A percentile compares a stretch with the other conserved stretches of the same genome.
These are phyloP conservation scores for Alaudala cheleensis DNA, from an alignment of 2,113 vertebrate genomes.

Conservation along the genomic window DNA sequence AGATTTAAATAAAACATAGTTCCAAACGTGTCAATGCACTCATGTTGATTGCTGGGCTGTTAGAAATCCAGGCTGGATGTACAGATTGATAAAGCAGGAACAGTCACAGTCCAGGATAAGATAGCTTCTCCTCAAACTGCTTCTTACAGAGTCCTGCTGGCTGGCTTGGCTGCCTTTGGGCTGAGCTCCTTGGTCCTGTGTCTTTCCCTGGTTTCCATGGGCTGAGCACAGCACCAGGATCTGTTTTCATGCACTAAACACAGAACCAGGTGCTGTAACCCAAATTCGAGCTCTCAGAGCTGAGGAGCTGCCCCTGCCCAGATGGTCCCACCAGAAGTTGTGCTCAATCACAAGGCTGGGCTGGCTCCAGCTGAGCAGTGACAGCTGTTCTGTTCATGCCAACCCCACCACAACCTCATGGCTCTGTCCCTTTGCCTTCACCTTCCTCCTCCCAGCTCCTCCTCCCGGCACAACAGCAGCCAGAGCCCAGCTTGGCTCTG, in stretches of 20 bases:
- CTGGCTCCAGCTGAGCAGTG: not conserved
- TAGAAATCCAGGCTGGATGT: not conserved
- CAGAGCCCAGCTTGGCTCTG: not conserved
- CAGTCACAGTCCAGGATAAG: not conserved
- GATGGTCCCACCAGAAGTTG: not conserved
- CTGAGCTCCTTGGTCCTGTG: rapidly evolving
- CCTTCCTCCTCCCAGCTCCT: not conserved
- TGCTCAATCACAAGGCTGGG: not conserved
- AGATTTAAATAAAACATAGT: not conserved
- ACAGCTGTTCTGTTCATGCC: not conserved
- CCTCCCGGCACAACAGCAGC: not conserved
- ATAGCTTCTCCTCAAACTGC: not conserved
- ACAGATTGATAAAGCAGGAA: not conserved
- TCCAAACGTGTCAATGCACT: not conserved
- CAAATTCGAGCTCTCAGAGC: too few relatives aligned
- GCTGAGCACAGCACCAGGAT: not conserved
- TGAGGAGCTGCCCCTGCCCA: not conserved
- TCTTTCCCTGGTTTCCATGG: not conserved
- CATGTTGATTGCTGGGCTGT: not conserved
- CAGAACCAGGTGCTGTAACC: rapidly evolving
- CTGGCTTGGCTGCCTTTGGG: not conserved
- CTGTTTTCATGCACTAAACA: not conserved
- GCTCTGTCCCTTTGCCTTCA: not conserved
- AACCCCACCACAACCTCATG: not conserved
- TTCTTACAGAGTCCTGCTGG: not conserved